Percentiles rank a stretch among this genome's conserved stretches.
Evolutionary conservation across 2,113 vertebrate species (phyloP).

Genomic region (Entomyzon cyanotis): DNA sequence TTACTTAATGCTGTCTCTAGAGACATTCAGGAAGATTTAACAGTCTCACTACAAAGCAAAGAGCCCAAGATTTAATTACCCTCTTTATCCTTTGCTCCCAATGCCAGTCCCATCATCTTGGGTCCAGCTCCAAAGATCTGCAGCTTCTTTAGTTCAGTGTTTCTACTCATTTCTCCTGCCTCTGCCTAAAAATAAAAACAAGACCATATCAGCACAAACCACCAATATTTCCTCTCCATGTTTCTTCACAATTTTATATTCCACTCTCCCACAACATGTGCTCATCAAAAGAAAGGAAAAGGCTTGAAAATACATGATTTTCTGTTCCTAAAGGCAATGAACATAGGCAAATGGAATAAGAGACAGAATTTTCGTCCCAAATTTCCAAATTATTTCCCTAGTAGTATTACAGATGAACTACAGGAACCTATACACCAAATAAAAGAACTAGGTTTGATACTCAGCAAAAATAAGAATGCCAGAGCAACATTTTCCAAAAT

Average conservation of each 20-base stretch:
- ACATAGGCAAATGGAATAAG: not conserved
- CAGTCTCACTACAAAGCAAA: not conserved
- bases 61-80: constrained; percentile 63
- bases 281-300: not conserved
- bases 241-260: not conserved
- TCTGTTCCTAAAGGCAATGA: not conserved
- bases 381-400: not conserved
- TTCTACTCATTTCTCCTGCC: constrained; percentile 77
- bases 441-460: not conserved
- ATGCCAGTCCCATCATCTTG: constrained; percentile 88
- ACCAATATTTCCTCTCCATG: not conserved
- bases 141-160: constrained; percentile 90
- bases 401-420: not conserved
- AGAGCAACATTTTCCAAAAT: not conserved
- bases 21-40: not conserved
- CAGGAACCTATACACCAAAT: not conserved
- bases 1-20: not conserved
- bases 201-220: constrained; percentile 32
- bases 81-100: constrained; percentile 83
- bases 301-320: not conserved
- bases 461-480: not conserved
- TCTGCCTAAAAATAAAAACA: constrained; percentile 70
- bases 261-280: not conserved
- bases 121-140: constrained; percentile 90
- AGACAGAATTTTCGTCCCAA: not conserved